phyloP scores from a whole-genome alignment of 2,113 vertebrate genomes.

The Potamarius usumacintae region DNA sequence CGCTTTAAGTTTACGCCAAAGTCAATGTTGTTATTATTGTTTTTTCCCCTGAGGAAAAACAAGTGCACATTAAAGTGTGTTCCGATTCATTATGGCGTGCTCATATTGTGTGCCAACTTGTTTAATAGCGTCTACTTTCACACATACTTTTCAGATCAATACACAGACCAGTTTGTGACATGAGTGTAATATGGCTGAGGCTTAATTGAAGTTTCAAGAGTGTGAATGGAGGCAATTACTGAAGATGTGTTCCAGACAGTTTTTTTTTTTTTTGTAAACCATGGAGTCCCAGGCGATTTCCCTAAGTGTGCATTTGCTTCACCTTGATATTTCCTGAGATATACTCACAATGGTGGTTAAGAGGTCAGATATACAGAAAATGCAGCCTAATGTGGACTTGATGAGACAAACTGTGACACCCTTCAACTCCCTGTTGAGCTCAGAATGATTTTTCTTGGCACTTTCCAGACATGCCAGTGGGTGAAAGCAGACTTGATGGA shows the following conservation, averaged over 20 bases:
- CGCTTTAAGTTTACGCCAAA: neutral
- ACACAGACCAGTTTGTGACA: conserved; percentile 17
- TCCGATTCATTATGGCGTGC: conserved; percentile 16
- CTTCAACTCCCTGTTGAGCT: conserved; percentile 20
- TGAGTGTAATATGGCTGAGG: conserved; percentile 3
- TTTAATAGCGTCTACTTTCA: conserved; percentile 31
- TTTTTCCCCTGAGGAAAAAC: conserved; percentile 12
- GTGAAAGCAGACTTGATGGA: conserved; percentile 72
- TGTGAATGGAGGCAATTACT: conserved; percentile 21
- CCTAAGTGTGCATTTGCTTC: neutral
- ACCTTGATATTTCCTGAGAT: neutral
- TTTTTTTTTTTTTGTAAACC: conserved; percentile 33
- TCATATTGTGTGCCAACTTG: neutral
- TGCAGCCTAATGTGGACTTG: neutral
- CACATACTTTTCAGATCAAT: conserved; percentile 35
- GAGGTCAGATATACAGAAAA: conserved; percentile 1
- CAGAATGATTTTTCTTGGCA: conserved; percentile 26
- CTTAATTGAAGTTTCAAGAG: conserved; percentile 40
- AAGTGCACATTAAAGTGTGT: neutral
- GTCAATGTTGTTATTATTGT: neutral
- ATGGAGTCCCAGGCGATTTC: conserved; percentile 6
- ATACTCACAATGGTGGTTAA: conserved; percentile 12
- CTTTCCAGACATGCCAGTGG: conserved; percentile 53
- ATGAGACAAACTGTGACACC: conserved; percentile 17
- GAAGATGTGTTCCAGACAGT: neutral